Evolutionary conservation across 2,888 invertebrate species (phyloP), one percentile per base, ranked within the genome.

Genomic region (Eristalis intricaria): DNA sequence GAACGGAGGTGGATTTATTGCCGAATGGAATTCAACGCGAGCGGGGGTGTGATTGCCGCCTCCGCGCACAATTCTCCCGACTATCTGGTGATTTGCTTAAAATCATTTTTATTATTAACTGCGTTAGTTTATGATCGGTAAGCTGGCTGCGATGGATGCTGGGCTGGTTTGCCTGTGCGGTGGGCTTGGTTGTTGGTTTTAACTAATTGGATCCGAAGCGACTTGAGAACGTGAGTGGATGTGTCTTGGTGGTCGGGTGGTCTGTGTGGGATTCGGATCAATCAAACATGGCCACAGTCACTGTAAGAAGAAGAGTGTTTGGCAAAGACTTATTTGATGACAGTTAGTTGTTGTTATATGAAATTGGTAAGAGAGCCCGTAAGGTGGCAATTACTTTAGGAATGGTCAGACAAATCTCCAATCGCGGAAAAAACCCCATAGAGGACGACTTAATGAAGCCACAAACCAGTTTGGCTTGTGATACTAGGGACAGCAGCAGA

Each of bases 1-100:
- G 35, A 75, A 60, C 40, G 81, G 74, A 74, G 81, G 81, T 75
- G 74, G 81, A 81, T 81, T 81, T 81, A 81, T 80, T 80, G 73
- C 66, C 26, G 40, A 32, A 38, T 23, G 65, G 65, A 66, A 74
- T 50, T 80, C 40, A 79, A 29, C 71, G 23, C 65, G 60, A 56
- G 50, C 78, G 64, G 43, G 40, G 70, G 70, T 50, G 78, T 71
- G 23, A 15, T 19, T 10, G n/a, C 32, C 13, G 38, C 38, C 64
- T 56, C 4, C 64, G 11, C 58, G 4, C 29, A 13, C 15, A 32
- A 7, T 32, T 23, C 29, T 65, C 13, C 2, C n/a, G 19, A n/a
- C 50, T 50, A 5, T 4, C 56, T 71, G 58, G 70, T 78, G 70
- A 78, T 70, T 78, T 78, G 78, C 70, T 78, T n/a, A 71, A 78